These are phyloP conservation scores for Amblyornis subalaris DNA, from an alignment of 2,113 vertebrate species.

Conservation along the genomic window DNA sequence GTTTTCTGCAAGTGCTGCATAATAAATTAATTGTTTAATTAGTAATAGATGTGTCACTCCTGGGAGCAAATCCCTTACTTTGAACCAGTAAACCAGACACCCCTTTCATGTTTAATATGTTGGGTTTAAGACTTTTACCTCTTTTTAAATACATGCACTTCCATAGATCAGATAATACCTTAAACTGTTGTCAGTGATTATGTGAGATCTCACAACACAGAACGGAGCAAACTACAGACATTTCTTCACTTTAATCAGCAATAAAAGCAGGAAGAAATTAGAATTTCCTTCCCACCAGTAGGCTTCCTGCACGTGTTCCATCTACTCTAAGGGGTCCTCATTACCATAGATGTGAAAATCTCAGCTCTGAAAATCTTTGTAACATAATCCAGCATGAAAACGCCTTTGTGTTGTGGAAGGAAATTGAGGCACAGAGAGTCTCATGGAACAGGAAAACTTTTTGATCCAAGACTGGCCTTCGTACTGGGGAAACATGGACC, in stretches of 20 bases:
- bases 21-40: conserved; percentile 72
- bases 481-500: background rate
- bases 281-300: conserved; percentile 70
- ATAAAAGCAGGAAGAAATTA: conserved; percentile 67
- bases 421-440: background rate
- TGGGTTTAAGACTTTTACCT: conserved; percentile 73
- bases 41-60: conserved; percentile 66
- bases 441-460: background rate
- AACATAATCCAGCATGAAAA: background rate
- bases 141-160: conserved; percentile 66
- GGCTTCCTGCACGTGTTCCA: conserved; percentile 53
- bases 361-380: background rate
- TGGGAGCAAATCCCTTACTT: conserved; percentile 53
- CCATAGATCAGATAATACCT: conserved; percentile 76
- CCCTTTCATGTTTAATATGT: conserved; percentile 66
- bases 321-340: background rate
- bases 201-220: conserved; percentile 73
- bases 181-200: conserved; percentile 76
- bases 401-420: background rate
- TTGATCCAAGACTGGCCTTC: background rate
- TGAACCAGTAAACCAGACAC: conserved; percentile 65
- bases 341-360: background rate
- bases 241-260: conserved; percentile 74
- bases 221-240: conserved; percentile 65
- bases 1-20: conserved; percentile 65